These are phyloP conservation scores for Aspidoscelis tigris DNA, from an alignment of 2,113 vertebrate species.

Conservation along the genomic window DNA sequence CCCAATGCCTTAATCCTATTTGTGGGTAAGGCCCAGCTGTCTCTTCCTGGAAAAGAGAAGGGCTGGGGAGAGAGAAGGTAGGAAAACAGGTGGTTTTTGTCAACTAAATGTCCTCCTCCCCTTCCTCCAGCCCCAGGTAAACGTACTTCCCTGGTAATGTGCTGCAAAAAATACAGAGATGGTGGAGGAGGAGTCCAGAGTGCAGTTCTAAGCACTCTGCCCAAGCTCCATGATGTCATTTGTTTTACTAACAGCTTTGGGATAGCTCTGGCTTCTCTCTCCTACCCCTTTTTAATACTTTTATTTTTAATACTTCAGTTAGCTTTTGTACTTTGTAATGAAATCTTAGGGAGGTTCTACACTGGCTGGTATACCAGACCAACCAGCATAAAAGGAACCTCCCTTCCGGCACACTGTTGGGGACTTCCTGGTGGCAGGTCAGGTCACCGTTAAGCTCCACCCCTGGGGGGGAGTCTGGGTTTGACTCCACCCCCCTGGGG, in stretches of 20 bases:
- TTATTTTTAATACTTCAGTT: no score
- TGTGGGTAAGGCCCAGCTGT: not conserved
- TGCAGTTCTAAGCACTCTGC: not conserved
- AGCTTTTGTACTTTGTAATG: not conserved
- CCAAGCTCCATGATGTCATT: not conserved
- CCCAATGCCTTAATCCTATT: not conserved
- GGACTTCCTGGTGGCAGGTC: no score
- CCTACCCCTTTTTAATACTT: not conserved
- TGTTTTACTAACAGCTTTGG: not conserved
- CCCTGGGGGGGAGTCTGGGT: no score
- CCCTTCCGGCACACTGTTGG: no score
- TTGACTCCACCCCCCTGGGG: no score
- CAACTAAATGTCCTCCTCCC: not conserved
- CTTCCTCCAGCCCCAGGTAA: not conserved
- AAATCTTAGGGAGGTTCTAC: no score
- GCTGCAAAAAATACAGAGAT: not conserved
- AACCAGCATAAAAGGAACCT: no score
- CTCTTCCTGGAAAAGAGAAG: not conserved
- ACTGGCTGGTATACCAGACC: no score
- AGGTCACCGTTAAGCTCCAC: no score
- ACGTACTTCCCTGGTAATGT: not conserved
- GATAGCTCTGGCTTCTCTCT: not conserved
- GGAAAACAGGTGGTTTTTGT: not conserved
- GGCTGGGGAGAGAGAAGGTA: not conserved
- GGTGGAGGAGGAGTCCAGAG: not conserved